Conservation (phyloP, 1,140 invertebrate genomes). For the Acromyrmex charruanus region DNA sequence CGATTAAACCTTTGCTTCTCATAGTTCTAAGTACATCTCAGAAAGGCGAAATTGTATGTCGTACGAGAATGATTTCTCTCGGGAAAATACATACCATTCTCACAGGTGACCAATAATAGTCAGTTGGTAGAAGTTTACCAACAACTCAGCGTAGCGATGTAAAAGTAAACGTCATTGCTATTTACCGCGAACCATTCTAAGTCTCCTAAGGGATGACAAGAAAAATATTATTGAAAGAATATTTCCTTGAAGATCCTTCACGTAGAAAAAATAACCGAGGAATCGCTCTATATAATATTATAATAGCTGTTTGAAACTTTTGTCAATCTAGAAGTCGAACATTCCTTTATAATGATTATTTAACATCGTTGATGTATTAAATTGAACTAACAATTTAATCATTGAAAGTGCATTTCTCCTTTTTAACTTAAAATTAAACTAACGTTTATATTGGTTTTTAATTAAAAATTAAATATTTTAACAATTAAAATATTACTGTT, state of each 20-base stretch:
- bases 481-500: no score
- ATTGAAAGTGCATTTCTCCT: neutral
- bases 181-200: constrained; percentile 68
- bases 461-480: neutral
- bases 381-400: neutral
- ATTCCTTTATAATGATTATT: neutral
- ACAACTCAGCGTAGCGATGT: constrained; percentile 61
- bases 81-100: constrained; percentile 70
- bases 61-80: constrained; percentile 73
- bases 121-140: constrained; percentile 70
- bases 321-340: neutral
- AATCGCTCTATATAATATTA: constrained; percentile 36
- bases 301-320: constrained; percentile 10
- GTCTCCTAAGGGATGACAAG: constrained; percentile 6
- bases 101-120: constrained; percentile 61
- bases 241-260: constrained; percentile 42
- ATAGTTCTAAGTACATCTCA: neutral
- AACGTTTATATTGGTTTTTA: neutral
- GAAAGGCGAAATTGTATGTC: constrained; percentile 34
- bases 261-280: constrained; percentile 6
- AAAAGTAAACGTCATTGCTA: constrained; percentile 75
- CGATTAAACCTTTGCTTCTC: constrained; percentile 41
- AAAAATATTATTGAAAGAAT: constrained; percentile 67
- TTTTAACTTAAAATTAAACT: constrained; percentile 1
- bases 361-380: neutral